These are phyloP conservation scores for Choloepus hoffmanni DNA, from an alignment of 2,113 vertebrate genomes.

Conservation along the genomic window DNA sequence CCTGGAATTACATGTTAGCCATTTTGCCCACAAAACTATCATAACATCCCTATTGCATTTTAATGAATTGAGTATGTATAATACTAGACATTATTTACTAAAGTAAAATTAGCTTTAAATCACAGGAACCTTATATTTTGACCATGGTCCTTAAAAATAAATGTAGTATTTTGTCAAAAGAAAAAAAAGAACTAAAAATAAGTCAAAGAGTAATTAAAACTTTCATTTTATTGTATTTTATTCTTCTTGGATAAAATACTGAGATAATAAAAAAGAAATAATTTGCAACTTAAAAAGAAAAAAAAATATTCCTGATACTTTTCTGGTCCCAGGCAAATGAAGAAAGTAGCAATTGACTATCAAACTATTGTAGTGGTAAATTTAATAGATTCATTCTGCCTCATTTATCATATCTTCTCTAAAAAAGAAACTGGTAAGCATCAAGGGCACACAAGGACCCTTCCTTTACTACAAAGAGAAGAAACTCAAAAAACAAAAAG, in stretches of 20 bases:
- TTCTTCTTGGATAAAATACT: slow-evolving; percentile 3
- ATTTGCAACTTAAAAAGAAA: not conserved
- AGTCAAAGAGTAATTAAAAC: not conserved
- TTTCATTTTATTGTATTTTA: not conserved
- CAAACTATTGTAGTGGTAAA: not conserved
- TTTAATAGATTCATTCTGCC: not conserved
- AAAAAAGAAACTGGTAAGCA: not conserved
- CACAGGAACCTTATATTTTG: not conserved
- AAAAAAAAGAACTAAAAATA: not conserved
- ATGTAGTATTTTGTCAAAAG: not conserved
- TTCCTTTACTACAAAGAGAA: not conserved
- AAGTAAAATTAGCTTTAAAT: not conserved
- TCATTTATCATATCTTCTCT: not conserved
- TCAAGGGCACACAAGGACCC: not conserved
- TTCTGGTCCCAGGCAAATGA: not conserved
- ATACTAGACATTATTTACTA: not conserved
- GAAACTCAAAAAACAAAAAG: not conserved
- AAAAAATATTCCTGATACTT: not conserved
- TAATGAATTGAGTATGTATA: not conserved
- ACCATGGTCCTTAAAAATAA: not conserved
- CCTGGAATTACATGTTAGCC: not conserved
- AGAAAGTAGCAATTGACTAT: not conserved
- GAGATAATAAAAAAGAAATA: slow-evolving; percentile 31
- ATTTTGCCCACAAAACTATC: not conserved
- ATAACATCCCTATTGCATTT: not conserved